Percentiles rank a stretch among this genome's conserved stretches.
Conservation (phyloP, 2,797 vertebrate genomes). For the Gallinago nigripennis region DNA sequence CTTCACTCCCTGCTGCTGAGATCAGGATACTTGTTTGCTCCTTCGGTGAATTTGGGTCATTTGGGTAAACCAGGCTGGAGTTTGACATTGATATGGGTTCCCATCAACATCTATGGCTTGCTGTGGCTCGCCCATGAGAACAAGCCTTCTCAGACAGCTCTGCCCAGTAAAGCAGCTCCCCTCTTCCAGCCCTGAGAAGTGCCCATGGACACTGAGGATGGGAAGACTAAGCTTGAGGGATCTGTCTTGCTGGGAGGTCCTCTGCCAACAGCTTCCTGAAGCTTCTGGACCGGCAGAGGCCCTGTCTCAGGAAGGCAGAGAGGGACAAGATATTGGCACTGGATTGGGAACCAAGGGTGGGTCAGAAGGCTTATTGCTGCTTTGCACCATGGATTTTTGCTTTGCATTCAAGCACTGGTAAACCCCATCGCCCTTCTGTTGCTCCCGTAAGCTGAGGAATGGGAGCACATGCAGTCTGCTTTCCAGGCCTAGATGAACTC, state of each 20-base stretch:
- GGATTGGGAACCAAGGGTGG: neutral
- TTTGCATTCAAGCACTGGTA: neutral
- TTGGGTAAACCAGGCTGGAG: neutral
- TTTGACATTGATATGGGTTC: neutral
- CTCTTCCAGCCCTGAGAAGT: neutral
- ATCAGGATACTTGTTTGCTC: neutral
- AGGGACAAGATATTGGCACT: neutral
- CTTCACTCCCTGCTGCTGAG: neutral
- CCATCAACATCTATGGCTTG: neutral
- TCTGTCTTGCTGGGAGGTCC: neutral
- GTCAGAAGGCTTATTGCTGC: neutral
- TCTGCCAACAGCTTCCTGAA: neutral
- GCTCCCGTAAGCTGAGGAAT: rapidly evolving
- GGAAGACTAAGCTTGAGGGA: neutral
- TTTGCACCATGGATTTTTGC: neutral
- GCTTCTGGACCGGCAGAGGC: neutral
- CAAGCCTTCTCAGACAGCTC: neutral
- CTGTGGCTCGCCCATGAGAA: neutral
- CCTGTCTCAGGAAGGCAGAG: neutral
- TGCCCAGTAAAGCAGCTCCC: neutral
- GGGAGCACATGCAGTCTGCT: neutral
- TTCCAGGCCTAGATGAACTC: neutral
- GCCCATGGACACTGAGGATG: neutral
- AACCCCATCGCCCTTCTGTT: neutral
- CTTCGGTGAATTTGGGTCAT: neutral